A percentile compares a stretch with the other conserved stretches of the same genome.
These are phyloP conservation scores for Buceros bicornis DNA, from an alignment of 2,797 vertebrate genomes.

Conservation along the genomic window DNA sequence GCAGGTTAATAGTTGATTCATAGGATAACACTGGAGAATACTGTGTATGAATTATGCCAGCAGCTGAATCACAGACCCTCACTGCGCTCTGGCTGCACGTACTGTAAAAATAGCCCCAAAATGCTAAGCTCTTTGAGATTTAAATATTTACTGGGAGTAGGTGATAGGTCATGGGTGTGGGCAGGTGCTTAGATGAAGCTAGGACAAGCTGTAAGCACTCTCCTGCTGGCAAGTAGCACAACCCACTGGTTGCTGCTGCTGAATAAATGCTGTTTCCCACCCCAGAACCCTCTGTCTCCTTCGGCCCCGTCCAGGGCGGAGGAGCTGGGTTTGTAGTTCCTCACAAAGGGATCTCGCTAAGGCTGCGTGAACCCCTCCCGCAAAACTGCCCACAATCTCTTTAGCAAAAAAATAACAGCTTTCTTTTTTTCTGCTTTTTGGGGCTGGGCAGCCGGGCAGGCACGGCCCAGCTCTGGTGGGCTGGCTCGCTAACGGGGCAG, in stretches of 20 bases:
- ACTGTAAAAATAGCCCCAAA: not conserved
- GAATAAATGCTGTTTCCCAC: not conserved
- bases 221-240: not conserved
- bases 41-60: not conserved
- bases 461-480: not conserved
- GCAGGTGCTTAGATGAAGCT: not conserved
- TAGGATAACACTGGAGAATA: not conserved
- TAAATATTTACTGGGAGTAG: not conserved
- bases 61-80: not conserved
- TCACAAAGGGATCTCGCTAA: not conserved
- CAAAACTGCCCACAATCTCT: not conserved
- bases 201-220: not conserved
- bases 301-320: not conserved
- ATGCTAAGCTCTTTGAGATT: not conserved
- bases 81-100: not conserved
- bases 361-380: not conserved
- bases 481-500: not conserved
- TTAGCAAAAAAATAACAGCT: not conserved
- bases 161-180: not conserved
- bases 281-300: not conserved
- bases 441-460: no score
- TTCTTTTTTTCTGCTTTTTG: no score
- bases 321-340: not conserved
- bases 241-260: not conserved
- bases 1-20: constrained; percentile 41